Evolutionary conservation across 2,797 vertebrate species (phyloP).

Genomic region (Mormyrops boulengeri): DNA sequence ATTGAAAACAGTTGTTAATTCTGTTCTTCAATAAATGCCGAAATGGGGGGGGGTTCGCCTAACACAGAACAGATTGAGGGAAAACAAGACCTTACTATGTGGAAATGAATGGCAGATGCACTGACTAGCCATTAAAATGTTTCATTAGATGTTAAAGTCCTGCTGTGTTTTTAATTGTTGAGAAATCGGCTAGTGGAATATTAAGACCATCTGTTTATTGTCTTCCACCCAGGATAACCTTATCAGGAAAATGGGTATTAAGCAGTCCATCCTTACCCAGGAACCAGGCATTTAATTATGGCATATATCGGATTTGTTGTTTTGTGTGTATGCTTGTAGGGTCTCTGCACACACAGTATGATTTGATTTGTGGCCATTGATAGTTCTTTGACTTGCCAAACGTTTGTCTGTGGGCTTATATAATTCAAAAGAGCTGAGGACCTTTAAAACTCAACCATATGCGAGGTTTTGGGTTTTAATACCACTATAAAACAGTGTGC

Average conservation of each 20-base stretch:
- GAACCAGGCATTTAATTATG: constrained; percentile 31
- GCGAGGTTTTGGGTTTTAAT: not conserved
- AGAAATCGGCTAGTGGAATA: constrained; percentile 96
- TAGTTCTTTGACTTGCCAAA: not conserved
- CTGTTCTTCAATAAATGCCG: constrained; percentile 88
- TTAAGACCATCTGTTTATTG: constrained; percentile 95
- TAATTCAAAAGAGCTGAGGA: not conserved
- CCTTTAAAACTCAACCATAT: not conserved
- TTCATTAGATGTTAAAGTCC: constrained; percentile 98
- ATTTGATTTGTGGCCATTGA: not conserved
- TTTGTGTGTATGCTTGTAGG: not conserved
- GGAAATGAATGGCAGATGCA: constrained; percentile 93
- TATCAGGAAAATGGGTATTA: constrained; percentile 54
- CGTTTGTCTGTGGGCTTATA: not conserved
- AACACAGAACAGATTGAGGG: constrained; percentile 90
- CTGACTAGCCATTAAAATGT: constrained; percentile 94
- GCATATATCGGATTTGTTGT: not conserved
- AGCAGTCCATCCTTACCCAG: constrained; percentile 45
- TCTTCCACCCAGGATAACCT: constrained; percentile 81
- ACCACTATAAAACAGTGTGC: not conserved
- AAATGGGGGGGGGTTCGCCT: constrained; percentile 55
- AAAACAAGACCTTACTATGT: constrained; percentile 86
- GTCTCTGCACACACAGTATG: not conserved
- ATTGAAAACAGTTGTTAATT: constrained; percentile 98
- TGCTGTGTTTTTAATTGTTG: constrained; percentile 97